A percentile compares a stretch with the other conserved stretches of the same genome.
These are phyloP conservation scores for Anguilla japonica DNA, from an alignment of 2,113 vertebrate genomes.

Conservation along the genomic window DNA sequence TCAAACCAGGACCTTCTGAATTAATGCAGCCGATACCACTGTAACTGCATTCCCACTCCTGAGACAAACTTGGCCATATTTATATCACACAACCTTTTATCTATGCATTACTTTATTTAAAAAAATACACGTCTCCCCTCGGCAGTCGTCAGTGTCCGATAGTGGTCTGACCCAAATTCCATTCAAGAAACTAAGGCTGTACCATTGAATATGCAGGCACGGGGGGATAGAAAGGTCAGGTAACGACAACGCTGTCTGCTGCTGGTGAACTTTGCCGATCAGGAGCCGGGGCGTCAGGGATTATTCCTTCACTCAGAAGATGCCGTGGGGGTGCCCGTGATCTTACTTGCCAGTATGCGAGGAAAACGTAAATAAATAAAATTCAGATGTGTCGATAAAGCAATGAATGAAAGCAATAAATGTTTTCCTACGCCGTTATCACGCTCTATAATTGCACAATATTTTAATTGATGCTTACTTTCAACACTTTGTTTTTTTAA, in stretches of 20 bases:
- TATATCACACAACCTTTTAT: not conserved
- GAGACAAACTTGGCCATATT: not conserved
- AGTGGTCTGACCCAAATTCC: conserved; percentile 49
- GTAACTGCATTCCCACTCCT: not conserved
- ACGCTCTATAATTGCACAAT: no score
- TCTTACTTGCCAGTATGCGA: not conserved
- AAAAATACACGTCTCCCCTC: conserved; percentile 26
- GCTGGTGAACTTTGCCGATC: not conserved
- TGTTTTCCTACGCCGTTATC: no score
- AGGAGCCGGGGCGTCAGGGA: not conserved
- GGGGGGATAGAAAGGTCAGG: conserved; percentile 33
- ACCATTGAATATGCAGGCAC: conserved; percentile 42
- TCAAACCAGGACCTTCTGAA: not conserved
- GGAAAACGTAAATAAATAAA: no score
- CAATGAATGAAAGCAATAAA: no score
- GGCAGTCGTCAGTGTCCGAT: conserved; percentile 25
- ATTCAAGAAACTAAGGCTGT: conserved; percentile 41
- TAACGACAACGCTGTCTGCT: not conserved
- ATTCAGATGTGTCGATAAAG: no score
- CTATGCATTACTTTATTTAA: conserved; percentile 10
- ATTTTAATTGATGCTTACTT: no score
- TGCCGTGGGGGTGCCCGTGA: not conserved
- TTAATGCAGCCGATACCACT: not conserved
- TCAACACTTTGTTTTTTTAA: no score
- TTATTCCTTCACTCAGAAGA: not conserved